A percentile compares a stretch with the other conserved stretches of the same genome.
These are phyloP conservation scores for Hymenopus coronatus DNA, from an alignment of 2,888 invertebrate genomes.

Conservation along the genomic window DNA sequence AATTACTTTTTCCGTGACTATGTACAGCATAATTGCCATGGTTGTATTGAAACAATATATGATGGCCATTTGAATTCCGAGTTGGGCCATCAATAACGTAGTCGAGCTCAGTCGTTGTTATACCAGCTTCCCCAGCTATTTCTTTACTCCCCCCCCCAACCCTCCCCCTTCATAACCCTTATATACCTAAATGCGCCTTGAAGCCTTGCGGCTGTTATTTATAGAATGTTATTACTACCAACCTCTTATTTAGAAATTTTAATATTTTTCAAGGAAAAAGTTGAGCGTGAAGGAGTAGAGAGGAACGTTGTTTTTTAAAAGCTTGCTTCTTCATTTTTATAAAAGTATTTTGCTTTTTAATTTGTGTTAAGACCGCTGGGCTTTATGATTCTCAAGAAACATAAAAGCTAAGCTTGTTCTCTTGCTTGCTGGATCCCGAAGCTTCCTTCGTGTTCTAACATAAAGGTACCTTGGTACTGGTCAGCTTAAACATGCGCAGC, in stretches of 20 bases:
- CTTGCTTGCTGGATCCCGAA: background rate
- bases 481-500: no score
- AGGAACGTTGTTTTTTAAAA: background rate
- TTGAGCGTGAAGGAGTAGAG: slow-evolving; percentile 12
- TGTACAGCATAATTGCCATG: no score
- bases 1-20: background rate
- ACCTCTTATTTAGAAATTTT: slow-evolving; percentile 20
- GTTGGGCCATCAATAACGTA: background rate
- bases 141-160: background rate
- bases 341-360: background rate
- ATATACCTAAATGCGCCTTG: slow-evolving; percentile 16
- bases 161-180: background rate
- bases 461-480: background rate
- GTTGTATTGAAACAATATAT: background rate
- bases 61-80: background rate
- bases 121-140: background rate
- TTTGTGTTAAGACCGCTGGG: slow-evolving; percentile 22
- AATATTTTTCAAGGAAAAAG: slow-evolving; percentile 1
- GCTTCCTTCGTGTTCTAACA: background rate
- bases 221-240: slow-evolving; percentile 24
- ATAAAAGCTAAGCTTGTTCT: background rate
- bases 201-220: slow-evolving; percentile 19
- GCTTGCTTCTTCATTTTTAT: background rate
- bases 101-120: no score
- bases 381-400: background rate